These are phyloP conservation scores for Pseudolaguvia tuberculata DNA, from an alignment of 2,113 vertebrate genomes.

Conservation along the genomic window DNA sequence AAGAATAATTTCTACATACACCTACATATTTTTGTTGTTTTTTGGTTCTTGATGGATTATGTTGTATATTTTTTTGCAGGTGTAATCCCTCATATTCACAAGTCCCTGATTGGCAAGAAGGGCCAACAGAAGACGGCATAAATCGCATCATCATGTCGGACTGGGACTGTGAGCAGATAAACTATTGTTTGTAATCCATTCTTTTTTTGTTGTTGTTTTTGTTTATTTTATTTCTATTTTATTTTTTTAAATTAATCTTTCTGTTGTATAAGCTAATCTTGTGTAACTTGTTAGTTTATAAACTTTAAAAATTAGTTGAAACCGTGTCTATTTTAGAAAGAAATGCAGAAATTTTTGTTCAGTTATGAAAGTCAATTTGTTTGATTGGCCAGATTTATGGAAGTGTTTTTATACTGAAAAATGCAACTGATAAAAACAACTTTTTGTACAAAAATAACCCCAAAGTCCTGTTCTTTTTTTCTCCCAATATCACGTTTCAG, in stretches of 20 bases:
- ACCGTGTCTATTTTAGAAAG: slow-evolving; percentile 72
- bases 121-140: slow-evolving; percentile 98
- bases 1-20: background rate
- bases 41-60: background rate
- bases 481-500: too few relatives aligned
- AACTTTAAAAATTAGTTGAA: slow-evolving; percentile 65
- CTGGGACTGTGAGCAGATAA: slow-evolving; percentile 59
- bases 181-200: slow-evolving; percentile 55
- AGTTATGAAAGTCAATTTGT: slow-evolving; percentile 68
- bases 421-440: slow-evolving; percentile 85
- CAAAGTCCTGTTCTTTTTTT: background rate
- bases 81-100: slow-evolving; percentile 98
- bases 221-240: slow-evolving; percentile 53
- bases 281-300: slow-evolving; percentile 69
- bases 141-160: slow-evolving; percentile 63
- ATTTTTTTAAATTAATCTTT: slow-evolving; percentile 60
- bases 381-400: slow-evolving; percentile 80
- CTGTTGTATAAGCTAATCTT: slow-evolving; percentile 68
- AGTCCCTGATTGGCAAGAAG: slow-evolving; percentile 98
- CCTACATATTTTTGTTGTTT: background rate
- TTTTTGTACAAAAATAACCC: slow-evolving; percentile 69
- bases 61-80: slow-evolving; percentile 63
- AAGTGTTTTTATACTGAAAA: slow-evolving; percentile 92
- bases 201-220: slow-evolving; percentile 49
- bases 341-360: slow-evolving; percentile 65